A percentile compares a stretch with the other conserved stretches of the same genome.
Conservation (phyloP, 2,113 vertebrate genomes). For the Dipodomys stephensi region DNA sequence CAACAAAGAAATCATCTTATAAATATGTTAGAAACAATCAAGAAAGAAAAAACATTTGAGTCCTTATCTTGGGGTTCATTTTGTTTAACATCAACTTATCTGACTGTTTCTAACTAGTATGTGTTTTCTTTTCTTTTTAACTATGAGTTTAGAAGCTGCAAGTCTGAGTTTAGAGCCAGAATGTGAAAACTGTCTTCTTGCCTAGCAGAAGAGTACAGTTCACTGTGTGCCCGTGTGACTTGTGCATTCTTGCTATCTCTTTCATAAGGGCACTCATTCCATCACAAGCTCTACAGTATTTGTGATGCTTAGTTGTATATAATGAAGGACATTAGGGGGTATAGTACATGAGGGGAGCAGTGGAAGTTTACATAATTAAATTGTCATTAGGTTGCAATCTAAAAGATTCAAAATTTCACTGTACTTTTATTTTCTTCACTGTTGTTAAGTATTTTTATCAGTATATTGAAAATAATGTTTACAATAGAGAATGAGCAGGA, state of each 20-base stretch:
- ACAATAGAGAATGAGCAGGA: neutral
- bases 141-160: neutral
- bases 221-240: neutral
- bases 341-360: neutral
- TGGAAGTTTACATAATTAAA: neutral
- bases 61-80: no score
- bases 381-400: neutral
- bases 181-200: neutral
- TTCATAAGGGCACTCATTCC: neutral
- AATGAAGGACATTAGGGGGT: neutral
- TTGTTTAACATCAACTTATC: no score
- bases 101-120: no score
- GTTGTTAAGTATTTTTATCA: neutral
- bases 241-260: neutral
- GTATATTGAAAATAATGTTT: neutral
- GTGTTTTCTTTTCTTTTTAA: neutral
- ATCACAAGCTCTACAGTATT: neutral
- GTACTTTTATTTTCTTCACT: slow-evolving; percentile 1
- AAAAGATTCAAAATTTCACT: neutral
- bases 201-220: neutral
- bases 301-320: neutral
- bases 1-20: no score
- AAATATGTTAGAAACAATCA: no score
- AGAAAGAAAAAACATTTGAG: no score
- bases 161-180: neutral